Evolutionary conservation across 2,888 invertebrate species (phyloP), one percentile per base, ranked within the genome.

Genomic region (Ophion ventricosus): DNA sequence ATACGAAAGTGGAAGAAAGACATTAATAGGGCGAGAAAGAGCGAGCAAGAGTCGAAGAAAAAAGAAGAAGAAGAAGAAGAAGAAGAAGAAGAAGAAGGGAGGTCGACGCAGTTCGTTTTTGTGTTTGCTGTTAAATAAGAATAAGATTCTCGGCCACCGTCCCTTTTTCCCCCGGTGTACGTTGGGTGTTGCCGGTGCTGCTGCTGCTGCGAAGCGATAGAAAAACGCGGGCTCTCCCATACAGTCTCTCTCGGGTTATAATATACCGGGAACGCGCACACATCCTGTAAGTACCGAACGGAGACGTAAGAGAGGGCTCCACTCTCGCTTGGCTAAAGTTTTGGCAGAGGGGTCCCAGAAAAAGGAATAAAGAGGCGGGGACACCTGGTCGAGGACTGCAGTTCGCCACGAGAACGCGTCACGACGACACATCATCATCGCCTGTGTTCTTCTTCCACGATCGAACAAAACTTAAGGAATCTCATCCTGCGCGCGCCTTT

Each of bases 341-440:
- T 80, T 67, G 49, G 67, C 79, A 63, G 79, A 73, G 89, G 88
- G 91, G 88, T 63, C 90, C 90, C 89, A 89, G n/a, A 92, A 92
- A 92, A 92, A 92, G 90, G 91, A 92, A 93, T 93, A 93, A 93
- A 93, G 90, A 91, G 92, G 89, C 91, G 89, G 89, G 89, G 90
- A 89, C 92, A 93, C 92, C 92, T 92, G 92, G 92, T 86, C 85
- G 84, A 85, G 84, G 86, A 88, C 91, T 88, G 90, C 93, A 92
- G 92, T 92, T 89, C 88, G 91, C 87, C 64, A 88, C 88, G 88
- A 88, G 88, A 89, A 89, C 89, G 88, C 87, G 85, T 79, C 64
- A 64, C 83, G 85, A 59, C 86, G 80, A 26, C 85, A 80, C 77
- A 63, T n/a, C n/a, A n/a, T n/a, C 63, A 64, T 77, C 83, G 29